Conservation (phyloP, 2,113 vertebrate species). For the Poeciliopsis retropinna region DNA sequence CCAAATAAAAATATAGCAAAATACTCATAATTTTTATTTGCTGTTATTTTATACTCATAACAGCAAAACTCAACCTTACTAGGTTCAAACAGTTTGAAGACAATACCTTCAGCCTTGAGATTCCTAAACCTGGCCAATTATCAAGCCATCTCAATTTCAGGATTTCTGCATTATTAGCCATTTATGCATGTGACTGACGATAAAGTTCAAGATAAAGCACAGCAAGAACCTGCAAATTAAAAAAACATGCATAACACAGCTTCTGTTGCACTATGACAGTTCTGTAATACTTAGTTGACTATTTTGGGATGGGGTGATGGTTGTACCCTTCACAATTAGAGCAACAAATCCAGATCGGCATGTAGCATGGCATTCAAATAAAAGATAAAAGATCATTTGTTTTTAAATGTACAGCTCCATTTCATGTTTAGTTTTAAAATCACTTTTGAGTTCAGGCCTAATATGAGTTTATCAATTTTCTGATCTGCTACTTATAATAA, state of each 20-base stretch:
- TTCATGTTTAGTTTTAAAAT: background rate
- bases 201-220: slow-evolving; percentile 20
- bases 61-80: background rate
- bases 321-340: slow-evolving; percentile 12
- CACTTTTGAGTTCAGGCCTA: background rate
- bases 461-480: background rate
- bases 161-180: background rate
- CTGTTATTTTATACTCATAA: too few relatives aligned
- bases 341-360: background rate
- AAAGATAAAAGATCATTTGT: background rate
- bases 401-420: background rate
- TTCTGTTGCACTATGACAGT: slow-evolving; percentile 34
- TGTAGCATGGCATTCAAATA: background rate
- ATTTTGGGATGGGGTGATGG: background rate
- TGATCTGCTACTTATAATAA: slow-evolving; percentile 31
- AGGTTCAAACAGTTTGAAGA: background rate
- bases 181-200: slow-evolving; percentile 28
- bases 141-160: background rate
- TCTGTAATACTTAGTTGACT: slow-evolving; percentile 7
- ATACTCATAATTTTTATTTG: background rate
- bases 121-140: background rate
- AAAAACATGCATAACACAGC: slow-evolving; percentile 17
- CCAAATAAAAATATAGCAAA: background rate
- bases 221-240: slow-evolving; percentile 6
- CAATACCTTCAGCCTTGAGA: background rate